Evolutionary conservation across 2,797 vertebrate species (phyloP).

Genomic region (Hoplostethus mediterraneus): DNA sequence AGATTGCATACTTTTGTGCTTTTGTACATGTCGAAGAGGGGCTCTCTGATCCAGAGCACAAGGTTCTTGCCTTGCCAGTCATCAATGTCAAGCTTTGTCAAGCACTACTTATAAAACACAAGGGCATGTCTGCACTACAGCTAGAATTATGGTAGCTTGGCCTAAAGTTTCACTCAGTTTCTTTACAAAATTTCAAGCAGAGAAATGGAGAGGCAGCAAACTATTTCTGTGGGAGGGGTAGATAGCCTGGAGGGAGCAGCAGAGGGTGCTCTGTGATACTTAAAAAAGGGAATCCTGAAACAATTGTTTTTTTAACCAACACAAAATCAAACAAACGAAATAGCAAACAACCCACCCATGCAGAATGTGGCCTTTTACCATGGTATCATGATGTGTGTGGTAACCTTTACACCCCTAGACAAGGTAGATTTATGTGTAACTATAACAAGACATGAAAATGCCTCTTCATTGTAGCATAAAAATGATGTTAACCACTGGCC

Average conservation of each 20-base stretch:
- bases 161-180: conserved; percentile 41
- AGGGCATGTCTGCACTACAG: neutral
- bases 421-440: too few species aligned
- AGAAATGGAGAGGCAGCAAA: conserved; percentile 21
- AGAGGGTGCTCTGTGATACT: conserved; percentile 7
- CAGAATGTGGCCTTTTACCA: neutral
- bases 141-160: conserved; percentile 23
- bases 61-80: conserved; percentile 43
- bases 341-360: neutral
- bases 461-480: conserved; percentile 14
- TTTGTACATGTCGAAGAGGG: conserved; percentile 41
- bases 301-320: conserved; percentile 16
- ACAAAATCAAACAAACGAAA: conserved; percentile 25
- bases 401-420: too few species aligned
- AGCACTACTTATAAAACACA: neutral
- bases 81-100: conserved; percentile 46
- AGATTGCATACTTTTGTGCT: neutral
- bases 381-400: too few species aligned
- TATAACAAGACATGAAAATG: too few species aligned
- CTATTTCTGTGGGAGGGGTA: conserved; percentile 12
- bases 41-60: conserved; percentile 38
- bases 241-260: conserved; percentile 26
- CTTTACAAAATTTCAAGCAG: too few species aligned
- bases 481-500: conserved; percentile 20
- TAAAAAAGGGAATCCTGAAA: conserved; percentile 5